phyloP scores from a whole-genome alignment of 2,888 invertebrate genomes.

The Gari tellinella region DNA sequence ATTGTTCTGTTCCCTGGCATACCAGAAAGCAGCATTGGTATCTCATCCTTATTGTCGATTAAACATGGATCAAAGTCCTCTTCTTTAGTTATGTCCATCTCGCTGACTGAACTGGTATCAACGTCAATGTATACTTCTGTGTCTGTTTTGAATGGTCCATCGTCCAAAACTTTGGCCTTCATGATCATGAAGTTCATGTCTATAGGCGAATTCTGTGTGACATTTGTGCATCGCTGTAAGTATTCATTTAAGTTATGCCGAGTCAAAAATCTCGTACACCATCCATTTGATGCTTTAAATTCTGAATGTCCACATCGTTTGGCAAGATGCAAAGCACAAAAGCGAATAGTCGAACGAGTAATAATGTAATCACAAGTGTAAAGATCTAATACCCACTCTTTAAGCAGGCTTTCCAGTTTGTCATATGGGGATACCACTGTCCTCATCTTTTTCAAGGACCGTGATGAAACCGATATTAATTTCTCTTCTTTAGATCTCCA shows the following conservation, averaged over 20 bases:
- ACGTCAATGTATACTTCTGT: no score
- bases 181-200: constrained; percentile 34
- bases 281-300: constrained; percentile 37
- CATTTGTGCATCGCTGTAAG: constrained; percentile 36
- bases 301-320: constrained; percentile 17
- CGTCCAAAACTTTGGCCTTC: no score
- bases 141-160: no score
- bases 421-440: constrained; percentile 16
- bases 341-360: constrained; percentile 14
- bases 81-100: no score
- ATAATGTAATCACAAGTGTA: constrained; percentile 20
- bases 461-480: constrained; percentile 67
- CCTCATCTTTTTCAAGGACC: constrained; percentile 55
- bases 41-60: no score
- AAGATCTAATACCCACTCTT: constrained; percentile 28
- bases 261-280: constrained; percentile 32
- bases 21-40: no score
- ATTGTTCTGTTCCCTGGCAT: no score
- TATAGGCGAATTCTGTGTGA: constrained; percentile 40
- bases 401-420: constrained; percentile 25
- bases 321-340: constrained; percentile 19
- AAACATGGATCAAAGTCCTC: no score
- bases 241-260: constrained; percentile 5
- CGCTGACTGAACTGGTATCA: no score
- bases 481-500: constrained; percentile 28